These are phyloP conservation scores for Muscina levida DNA, from an alignment of 2,888 invertebrate genomes.

Conservation along the genomic window DNA sequence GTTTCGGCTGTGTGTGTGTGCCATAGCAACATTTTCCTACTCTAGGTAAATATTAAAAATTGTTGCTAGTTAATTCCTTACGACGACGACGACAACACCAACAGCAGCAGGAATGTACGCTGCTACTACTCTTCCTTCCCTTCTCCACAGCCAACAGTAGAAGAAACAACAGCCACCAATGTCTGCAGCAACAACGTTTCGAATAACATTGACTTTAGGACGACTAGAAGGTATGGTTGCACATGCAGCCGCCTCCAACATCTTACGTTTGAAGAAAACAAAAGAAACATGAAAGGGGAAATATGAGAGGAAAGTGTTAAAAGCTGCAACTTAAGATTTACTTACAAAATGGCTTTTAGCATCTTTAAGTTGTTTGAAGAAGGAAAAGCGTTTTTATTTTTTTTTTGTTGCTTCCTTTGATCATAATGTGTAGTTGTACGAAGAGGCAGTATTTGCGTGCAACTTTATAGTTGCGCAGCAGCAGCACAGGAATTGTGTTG, in stretches of 20 bases:
- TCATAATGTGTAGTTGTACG: too few species aligned
- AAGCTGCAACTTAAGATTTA: conserved; percentile 15
- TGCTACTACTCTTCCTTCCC: too few species aligned
- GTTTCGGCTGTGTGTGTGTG: not conserved
- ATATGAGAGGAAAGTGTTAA: conserved; percentile 21
- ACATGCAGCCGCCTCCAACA: not conserved
- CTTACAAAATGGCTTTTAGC: conserved; percentile 14
- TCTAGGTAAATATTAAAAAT: conserved; percentile 35
- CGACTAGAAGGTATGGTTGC: not conserved
- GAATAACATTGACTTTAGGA: not conserved
- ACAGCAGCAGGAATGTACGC: conserved; percentile 1
- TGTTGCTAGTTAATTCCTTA: conserved; percentile 26
- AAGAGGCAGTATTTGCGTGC: too few species aligned
- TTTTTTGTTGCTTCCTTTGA: not conserved
- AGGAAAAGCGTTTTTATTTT: not conserved
- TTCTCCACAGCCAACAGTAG: too few species aligned
- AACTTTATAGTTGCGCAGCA: not conserved
- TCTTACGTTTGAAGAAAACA: not conserved
- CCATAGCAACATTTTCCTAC: not conserved
- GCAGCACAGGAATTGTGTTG: not conserved
- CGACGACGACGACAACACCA: not conserved
- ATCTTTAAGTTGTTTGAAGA: not conserved
- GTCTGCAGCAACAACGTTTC: not conserved
- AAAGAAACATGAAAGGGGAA: conserved; percentile 1
- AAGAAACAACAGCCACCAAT: not conserved